phyloP scores from a whole-genome alignment of 2,797 vertebrate species.

The Lepus townsendii region DNA sequence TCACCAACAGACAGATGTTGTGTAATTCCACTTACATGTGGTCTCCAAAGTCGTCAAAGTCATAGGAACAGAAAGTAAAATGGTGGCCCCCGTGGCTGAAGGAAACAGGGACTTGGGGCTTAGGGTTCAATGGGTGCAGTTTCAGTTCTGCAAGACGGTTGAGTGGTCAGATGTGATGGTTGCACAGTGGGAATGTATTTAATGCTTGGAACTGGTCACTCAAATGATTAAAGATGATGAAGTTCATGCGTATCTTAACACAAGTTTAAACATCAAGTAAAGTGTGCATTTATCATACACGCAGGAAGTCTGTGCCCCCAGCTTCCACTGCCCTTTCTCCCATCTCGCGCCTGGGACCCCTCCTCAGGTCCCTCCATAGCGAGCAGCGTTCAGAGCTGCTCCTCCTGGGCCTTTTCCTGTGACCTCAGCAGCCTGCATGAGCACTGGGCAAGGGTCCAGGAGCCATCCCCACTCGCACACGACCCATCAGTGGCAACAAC shows the following conservation, averaged over 20 bases:
- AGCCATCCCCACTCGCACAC: fast-evolving
- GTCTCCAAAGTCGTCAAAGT: background rate
- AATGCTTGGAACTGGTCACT: background rate
- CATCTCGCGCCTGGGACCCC: no score
- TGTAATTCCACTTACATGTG: background rate
- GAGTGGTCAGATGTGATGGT: fast-evolving
- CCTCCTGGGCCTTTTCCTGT: background rate
- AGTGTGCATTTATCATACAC: background rate
- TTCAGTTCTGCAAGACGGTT: background rate
- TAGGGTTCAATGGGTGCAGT: background rate
- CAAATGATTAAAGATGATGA: background rate
- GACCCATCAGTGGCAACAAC: background rate
- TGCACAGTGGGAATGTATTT: fast-evolving
- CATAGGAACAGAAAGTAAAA: background rate
- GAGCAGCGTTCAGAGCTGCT: background rate
- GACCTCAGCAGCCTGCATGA: background rate
- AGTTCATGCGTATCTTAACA: background rate
- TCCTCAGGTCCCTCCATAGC: fast-evolving
- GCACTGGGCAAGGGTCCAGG: fast-evolving
- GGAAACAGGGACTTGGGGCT: no score
- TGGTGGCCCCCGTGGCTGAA: background rate
- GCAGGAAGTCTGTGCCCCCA: background rate
- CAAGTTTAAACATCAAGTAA: background rate
- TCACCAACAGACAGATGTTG: background rate
- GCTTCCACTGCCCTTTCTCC: background rate